Evolutionary conservation across 2,797 vertebrate species (phyloP).

Genomic region (Myiotriccus ornatus): DNA sequence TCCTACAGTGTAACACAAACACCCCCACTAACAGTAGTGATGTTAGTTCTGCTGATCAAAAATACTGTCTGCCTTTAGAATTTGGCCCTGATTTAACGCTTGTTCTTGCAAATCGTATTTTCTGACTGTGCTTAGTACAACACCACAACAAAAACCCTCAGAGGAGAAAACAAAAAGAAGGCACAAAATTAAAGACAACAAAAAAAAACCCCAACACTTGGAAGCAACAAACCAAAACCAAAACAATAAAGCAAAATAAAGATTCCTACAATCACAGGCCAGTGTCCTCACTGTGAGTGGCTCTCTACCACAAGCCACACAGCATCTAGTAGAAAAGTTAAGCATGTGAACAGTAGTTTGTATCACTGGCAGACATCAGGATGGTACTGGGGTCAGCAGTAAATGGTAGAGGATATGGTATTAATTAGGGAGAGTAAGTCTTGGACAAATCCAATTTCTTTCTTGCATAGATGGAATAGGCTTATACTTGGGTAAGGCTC

Average conservation of each 20-base stretch:
- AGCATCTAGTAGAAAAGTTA: background rate
- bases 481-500: conserved; percentile 1
- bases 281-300: background rate
- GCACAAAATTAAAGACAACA: background rate
- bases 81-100: background rate
- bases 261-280: background rate
- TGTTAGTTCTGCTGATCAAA: background rate
- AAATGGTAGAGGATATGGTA: background rate
- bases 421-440: conserved; percentile 25
- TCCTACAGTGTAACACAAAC: background rate
- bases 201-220: accelerated
- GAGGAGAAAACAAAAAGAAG: background rate
- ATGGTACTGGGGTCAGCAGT: background rate
- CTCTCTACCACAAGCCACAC: background rate
- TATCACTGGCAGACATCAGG: background rate
- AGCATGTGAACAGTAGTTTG: background rate
- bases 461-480: conserved; percentile 15
- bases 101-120: background rate
- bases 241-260: background rate
- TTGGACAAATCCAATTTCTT: conserved; percentile 39
- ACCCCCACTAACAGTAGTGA: accelerated
- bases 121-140: background rate
- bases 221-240: background rate
- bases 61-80: background rate
- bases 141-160: accelerated